Evolutionary conservation across 1,140 invertebrate species (phyloP).

Genomic region (Akabosia matsudoensis): DNA sequence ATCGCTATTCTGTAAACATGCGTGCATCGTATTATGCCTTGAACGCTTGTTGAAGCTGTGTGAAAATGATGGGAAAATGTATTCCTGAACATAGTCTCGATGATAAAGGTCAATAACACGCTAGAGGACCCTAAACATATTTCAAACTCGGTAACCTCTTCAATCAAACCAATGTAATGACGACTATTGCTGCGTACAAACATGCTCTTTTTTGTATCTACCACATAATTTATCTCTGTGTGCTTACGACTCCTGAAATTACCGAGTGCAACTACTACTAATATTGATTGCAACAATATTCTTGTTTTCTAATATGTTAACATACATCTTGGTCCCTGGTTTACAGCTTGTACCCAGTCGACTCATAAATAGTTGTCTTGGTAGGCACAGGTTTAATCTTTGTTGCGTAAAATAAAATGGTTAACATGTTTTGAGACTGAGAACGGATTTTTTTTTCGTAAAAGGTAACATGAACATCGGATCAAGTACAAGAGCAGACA

Average conservation of each 20-base stretch:
- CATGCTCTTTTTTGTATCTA: not conserved
- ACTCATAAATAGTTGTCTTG: no score
- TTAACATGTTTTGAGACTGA: no score
- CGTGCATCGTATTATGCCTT: not conserved
- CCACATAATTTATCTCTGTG: no score
- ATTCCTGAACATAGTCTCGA: conserved; percentile 33
- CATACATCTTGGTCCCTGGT: no score
- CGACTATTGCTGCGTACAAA: not conserved
- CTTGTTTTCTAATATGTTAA: no score
- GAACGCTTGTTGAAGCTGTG: not conserved
- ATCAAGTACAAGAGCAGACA: no score
- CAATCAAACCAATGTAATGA: not conserved
- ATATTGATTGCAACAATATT: not conserved
- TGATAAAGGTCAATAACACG: conserved; percentile 46
- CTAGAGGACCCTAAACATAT: conserved; percentile 38
- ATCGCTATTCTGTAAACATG: not conserved
- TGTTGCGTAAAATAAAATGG: no score
- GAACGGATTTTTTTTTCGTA: no score
- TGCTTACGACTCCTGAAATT: no score
- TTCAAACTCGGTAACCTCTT: not conserved
- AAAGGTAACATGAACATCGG: no score
- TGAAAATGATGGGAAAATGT: conserved; percentile 39
- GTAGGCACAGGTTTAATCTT: no score
- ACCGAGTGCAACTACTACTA: not conserved
- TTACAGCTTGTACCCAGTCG: no score